Percentiles rank a stretch among this genome's conserved stretches.
phyloP scores from a whole-genome alignment of 1,140 invertebrate species.

The Chymomyza costata region DNA sequence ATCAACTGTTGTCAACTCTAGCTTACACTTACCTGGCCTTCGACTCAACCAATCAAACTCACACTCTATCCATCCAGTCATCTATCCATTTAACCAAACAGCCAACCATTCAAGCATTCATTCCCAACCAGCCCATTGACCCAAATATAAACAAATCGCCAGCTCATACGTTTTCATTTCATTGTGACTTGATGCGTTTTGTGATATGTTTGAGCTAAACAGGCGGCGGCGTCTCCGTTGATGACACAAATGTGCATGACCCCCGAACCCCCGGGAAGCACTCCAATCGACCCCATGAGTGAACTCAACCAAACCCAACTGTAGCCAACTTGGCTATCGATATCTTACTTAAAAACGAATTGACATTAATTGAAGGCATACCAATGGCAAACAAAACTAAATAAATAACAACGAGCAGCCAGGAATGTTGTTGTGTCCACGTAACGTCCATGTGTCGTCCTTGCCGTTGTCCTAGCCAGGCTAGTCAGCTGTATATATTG shows the following conservation, averaged over 20 bases:
- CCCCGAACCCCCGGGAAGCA: too few species aligned
- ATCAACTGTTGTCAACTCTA: slow-evolving; percentile 49
- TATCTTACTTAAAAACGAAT: slow-evolving; percentile 74
- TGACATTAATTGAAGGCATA: slow-evolving; percentile 73
- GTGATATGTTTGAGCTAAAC: too few species aligned
- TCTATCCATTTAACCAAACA: too few species aligned
- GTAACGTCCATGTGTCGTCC: background rate
- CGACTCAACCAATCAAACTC: slow-evolving; percentile 11
- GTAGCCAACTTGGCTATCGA: slow-evolving; percentile 31
- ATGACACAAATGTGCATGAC: too few species aligned
- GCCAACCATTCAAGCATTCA: slow-evolving; percentile 2
- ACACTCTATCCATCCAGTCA: too few species aligned
- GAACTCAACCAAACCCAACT: slow-evolving; percentile 15
- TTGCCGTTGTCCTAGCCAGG: slow-evolving; percentile 12
- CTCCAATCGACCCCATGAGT: background rate
- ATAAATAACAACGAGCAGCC: slow-evolving; percentile 64
- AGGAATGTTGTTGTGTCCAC: slow-evolving; percentile 33
- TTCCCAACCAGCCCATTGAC: slow-evolving; percentile 10
- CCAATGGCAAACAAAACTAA: slow-evolving; percentile 68
- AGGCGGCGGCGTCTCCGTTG: slow-evolving; percentile 5
- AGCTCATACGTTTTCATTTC: slow-evolving; percentile 63
- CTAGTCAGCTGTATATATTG: slow-evolving; percentile 1
- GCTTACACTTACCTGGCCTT: slow-evolving; percentile 60
- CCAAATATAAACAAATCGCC: slow-evolving; percentile 66
- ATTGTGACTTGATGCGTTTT: slow-evolving; percentile 50